These are phyloP conservation scores for Solenodon paradoxus DNA, from an alignment of 2,113 vertebrate genomes.

Conservation along the genomic window DNA sequence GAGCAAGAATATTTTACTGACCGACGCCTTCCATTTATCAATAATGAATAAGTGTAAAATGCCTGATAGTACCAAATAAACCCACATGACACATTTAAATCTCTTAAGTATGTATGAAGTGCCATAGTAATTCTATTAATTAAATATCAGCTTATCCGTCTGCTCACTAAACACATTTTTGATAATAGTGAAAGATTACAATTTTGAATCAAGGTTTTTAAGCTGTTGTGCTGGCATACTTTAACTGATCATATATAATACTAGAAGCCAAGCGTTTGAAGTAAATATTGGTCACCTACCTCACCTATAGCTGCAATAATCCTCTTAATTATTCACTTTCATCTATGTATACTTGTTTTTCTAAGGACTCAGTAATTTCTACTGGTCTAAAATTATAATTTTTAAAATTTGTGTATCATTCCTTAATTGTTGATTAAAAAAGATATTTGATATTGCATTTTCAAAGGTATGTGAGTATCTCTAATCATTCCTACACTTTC, in stretches of 20 bases:
- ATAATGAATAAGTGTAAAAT: not conserved
- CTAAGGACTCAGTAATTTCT: not conserved
- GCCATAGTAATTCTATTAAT: not conserved
- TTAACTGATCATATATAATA: not conserved
- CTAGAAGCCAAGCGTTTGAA: not conserved
- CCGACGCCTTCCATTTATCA: not conserved
- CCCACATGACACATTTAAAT: not conserved
- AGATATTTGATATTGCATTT: not conserved
- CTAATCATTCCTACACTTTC: not conserved
- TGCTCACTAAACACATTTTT: not conserved
- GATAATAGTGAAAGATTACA: not conserved
- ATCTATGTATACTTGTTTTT: not conserved
- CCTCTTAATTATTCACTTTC: not conserved
- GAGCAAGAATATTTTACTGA: not conserved
- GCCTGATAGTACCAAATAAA: not conserved
- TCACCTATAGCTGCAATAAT: not conserved
- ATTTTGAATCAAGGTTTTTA: not conserved
- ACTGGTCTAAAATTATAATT: not conserved
- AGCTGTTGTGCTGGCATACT: not conserved
- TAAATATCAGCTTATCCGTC: not conserved
- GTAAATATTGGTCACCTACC: not conserved
- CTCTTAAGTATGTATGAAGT: not conserved
- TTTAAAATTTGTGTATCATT: not conserved
- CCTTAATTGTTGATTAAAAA: not conserved
- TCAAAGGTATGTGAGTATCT: not conserved